Percentiles rank a stretch among this genome's conserved stretches.
These are phyloP conservation scores for Acleris emargana DNA, from an alignment of 2,888 invertebrate species.

Conservation along the genomic window DNA sequence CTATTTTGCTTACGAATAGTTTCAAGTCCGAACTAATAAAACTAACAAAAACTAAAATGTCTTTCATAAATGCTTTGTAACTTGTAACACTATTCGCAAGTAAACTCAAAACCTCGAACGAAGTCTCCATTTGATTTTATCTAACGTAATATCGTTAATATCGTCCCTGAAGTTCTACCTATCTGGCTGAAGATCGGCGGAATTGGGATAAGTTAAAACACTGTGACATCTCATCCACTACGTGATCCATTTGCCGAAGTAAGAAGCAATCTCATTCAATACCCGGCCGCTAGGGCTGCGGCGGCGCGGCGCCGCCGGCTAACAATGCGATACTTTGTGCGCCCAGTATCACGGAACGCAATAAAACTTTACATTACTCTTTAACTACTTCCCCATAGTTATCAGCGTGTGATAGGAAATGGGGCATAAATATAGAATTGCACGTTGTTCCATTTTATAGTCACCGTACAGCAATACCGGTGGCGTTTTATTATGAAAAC, in stretches of 20 bases:
- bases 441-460: slow-evolving; percentile 39
- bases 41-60: not conserved
- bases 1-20: slow-evolving; percentile 8
- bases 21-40: not conserved
- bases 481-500: slow-evolving; percentile 31
- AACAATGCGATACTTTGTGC: slow-evolving; percentile 77
- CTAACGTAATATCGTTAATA: slow-evolving; percentile 32
- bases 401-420: slow-evolving; percentile 71
- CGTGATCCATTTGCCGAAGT: slow-evolving; percentile 85
- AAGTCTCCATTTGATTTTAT: slow-evolving; percentile 30
- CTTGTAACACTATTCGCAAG: too few relatives aligned
- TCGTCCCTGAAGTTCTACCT: slow-evolving; percentile 37
- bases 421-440: slow-evolving; percentile 58
- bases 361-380: slow-evolving; percentile 80
- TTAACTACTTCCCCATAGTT: slow-evolving; percentile 78
- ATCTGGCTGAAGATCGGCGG: slow-evolving; percentile 60
- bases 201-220: slow-evolving; percentile 83
- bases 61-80: too few relatives aligned
- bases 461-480: slow-evolving; percentile 30
- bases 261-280: slow-evolving; percentile 85
- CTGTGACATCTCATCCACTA: slow-evolving; percentile 85
- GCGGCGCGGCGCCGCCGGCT: slow-evolving; percentile 58
- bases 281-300: slow-evolving; percentile 53
- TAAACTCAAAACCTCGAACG: slow-evolving; percentile 18
- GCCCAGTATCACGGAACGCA: slow-evolving; percentile 70